These are phyloP conservation scores for Erynnis tages DNA, from an alignment of 2,888 invertebrate species.

Conservation along the genomic window DNA sequence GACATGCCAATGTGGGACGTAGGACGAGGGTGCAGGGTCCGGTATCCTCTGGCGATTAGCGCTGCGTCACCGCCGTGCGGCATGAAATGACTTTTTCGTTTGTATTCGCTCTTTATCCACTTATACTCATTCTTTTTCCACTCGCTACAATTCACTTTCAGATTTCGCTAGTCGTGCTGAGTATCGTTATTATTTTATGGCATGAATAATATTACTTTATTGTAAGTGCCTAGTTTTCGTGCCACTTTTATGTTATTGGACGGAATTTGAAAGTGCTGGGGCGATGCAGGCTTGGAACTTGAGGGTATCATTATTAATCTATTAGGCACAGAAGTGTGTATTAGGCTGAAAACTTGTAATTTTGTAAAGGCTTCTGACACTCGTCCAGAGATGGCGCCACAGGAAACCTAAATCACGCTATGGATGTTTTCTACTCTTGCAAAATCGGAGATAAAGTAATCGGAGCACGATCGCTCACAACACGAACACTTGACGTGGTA, in stretches of 20 bases:
- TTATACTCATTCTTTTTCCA: slow-evolving; percentile 79
- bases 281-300: no score
- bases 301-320: no score
- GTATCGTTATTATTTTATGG: slow-evolving; percentile 63
- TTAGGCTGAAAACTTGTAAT: no score
- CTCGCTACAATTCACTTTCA: slow-evolving; percentile 80
- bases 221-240: slow-evolving; percentile 38
- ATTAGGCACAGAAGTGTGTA: no score
- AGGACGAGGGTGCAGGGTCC: slow-evolving; percentile 45
- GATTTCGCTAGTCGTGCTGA: slow-evolving; percentile 64
- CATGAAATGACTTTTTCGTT: slow-evolving; percentile 81
- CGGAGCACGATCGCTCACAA: no score
- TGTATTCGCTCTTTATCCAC: slow-evolving; percentile 80
- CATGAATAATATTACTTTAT: slow-evolving; percentile 50
- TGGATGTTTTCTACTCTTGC: no score
- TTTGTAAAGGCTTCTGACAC: no score
- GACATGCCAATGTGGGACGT: slow-evolving; percentile 58
- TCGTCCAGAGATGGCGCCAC: no score
- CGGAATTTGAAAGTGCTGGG: no score
- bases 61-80: slow-evolving; percentile 69
- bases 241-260: slow-evolving; percentile 27
- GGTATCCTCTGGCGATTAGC: slow-evolving; percentile 41
- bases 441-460: no score
- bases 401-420: no score
- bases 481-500: no score